Evolutionary conservation across 2,113 vertebrate species (phyloP).

Genomic region (human): GRCh38 chr21:27519501-27520000

Average conservation of each 20-base stretch:
- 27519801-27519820: not conserved
- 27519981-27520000: not conserved
- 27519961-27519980: not conserved
- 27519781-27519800: not conserved
- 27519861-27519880: not conserved
- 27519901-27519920: not conserved
- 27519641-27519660: not conserved
- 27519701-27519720: not conserved
- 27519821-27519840: not conserved
- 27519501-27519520: not conserved
- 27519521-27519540: slow-evolving; percentile 8
- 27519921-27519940: not conserved
- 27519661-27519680: not conserved
- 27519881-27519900: not conserved
- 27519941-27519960: not conserved
- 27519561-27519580: slow-evolving; percentile 29
- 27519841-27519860: not conserved
- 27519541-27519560: not conserved
- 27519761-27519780: slow-evolving; percentile 3
- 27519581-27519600: not conserved
- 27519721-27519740: not conserved
- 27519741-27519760: not conserved
- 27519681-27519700: slow-evolving; percentile 22
- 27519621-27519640: slow-evolving; percentile 35
- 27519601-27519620: not conserved